These are phyloP conservation scores for Mythimna albipuncta DNA, from an alignment of 2,888 invertebrate species.

Conservation along the genomic window DNA sequence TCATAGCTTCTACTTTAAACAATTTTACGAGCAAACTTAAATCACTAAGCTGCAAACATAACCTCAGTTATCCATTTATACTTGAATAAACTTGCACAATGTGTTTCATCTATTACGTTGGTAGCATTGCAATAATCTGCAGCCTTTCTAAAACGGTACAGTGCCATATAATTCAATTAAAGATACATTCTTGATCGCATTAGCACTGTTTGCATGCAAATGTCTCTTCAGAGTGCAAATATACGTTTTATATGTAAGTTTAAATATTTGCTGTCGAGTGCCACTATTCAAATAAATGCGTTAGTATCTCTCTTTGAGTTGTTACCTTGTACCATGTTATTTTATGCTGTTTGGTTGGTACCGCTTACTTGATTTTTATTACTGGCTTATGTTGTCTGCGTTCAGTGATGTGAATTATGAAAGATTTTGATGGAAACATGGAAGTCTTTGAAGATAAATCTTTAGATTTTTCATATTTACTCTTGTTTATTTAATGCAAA, in stretches of 20 bases:
- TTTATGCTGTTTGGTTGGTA: slow-evolving; percentile 69
- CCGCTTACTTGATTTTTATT: slow-evolving; percentile 64
- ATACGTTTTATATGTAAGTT: slow-evolving; percentile 80
- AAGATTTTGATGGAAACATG: not conserved
- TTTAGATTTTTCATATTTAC: not conserved
- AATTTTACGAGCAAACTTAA: slow-evolving; percentile 15
- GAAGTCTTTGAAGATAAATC: slow-evolving; percentile 2
- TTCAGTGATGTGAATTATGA: slow-evolving; percentile 16
- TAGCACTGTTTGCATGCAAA: slow-evolving; percentile 73
- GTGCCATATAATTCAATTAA: slow-evolving; percentile 64
- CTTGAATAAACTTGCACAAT: slow-evolving; percentile 10
- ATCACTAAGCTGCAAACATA: slow-evolving; percentile 8
- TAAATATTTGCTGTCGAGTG: slow-evolving; percentile 83
- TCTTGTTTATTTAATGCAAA: not conserved
- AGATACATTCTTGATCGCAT: slow-evolving; percentile 72
- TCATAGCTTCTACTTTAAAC: slow-evolving; percentile 6
- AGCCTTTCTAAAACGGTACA: slow-evolving; percentile 43
- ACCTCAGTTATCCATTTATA: slow-evolving; percentile 14
- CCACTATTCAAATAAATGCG: slow-evolving; percentile 82
- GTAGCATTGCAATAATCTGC: slow-evolving; percentile 11
- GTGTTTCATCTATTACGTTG: slow-evolving; percentile 24
- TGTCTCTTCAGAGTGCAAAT: slow-evolving; percentile 72
- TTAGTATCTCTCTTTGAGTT: slow-evolving; percentile 76
- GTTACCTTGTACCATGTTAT: slow-evolving; percentile 65
- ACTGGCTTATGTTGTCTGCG: slow-evolving; percentile 50